Evolutionary conservation across 2,113 vertebrate genomes (phyloP), one percentile per base, ranked within the genome.

Genomic region (Scolopax mira): DNA sequence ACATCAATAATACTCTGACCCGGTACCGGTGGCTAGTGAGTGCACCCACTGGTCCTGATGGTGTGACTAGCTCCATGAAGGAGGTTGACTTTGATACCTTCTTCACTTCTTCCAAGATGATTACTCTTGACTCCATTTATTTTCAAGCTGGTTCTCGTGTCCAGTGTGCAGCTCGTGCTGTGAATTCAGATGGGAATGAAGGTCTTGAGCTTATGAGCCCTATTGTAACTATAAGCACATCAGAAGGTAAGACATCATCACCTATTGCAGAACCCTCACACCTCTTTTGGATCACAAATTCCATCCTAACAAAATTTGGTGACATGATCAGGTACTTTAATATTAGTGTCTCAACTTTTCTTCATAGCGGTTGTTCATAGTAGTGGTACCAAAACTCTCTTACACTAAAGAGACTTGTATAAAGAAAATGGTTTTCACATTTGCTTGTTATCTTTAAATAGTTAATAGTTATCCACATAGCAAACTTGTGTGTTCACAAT

Each of bases 11-110:
- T 79, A 99, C 99, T 11, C 89, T 99, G 96, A 99, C 99, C 27
- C 98, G 39, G 39, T 99, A 99, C 97, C 98, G 99, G 77, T 99
- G 99, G 99, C 98, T 99, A 61, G 97, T 98, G 30, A 99, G 99
- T 7, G 98, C 99, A 48, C 99, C 99, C 9, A 97, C 98, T 1
- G 98, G 99, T 61, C 97, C 98, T 1, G 98, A 99, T 25, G 98
- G 99, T 2, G 98, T 99, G 78, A 99, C 99, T 87, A 99, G 98
- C 92, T 99, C 99, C 93, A 98, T 99, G 99, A 98, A 97, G 87
- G 99, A 99, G 93, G 98, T 99, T 78, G 99, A 99, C 97, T 99
- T 99, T 33, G 98, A 99, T 95, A 99, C 99, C 30, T 99, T 99
- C 97, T 99, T 99, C 77, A 99, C 99, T 1, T 99, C 99, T 21